Percentiles rank a stretch among this genome's conserved stretches.
Evolutionary conservation across 2,888 invertebrate species (phyloP).

Genomic region (Napeogenes sylphis): DNA sequence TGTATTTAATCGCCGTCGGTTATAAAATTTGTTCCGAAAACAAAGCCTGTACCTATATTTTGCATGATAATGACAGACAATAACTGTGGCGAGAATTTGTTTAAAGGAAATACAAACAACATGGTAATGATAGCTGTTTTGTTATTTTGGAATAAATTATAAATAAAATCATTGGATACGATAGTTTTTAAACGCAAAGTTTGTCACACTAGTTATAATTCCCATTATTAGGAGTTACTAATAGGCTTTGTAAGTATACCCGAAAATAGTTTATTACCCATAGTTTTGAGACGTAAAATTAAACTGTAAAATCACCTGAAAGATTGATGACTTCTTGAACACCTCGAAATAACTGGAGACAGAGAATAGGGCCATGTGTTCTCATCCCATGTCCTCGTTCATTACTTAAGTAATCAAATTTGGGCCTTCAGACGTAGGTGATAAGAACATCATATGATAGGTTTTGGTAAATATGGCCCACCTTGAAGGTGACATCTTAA

Average conservation of each 20-base stretch:
- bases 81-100: slow-evolving; percentile 16
- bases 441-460: slow-evolving; percentile 34
- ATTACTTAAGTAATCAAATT: slow-evolving; percentile 35
- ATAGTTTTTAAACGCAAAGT: not conserved
- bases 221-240: too few species aligned
- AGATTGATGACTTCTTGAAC: slow-evolving; percentile 65
- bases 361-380: slow-evolving; percentile 58
- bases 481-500: slow-evolving; percentile 71
- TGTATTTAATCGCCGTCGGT: slow-evolving; percentile 12
- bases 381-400: slow-evolving; percentile 23
- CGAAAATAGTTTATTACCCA: slow-evolving; percentile 22
- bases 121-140: slow-evolving; percentile 11
- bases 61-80: slow-evolving; percentile 21
- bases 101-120: slow-evolving; percentile 14
- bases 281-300: slow-evolving; percentile 28
- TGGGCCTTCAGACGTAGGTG: slow-evolving; percentile 40
- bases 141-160: not conserved
- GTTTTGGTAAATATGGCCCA: slow-evolving; percentile 40
- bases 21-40: slow-evolving; percentile 8
- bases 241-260: not conserved
- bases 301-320: slow-evolving; percentile 62
- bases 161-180: not conserved
- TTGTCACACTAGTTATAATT: not conserved
- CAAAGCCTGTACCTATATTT: slow-evolving; percentile 17
- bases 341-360: slow-evolving; percentile 59